A percentile compares a stretch with the other conserved stretches of the same genome.
Conservation (phyloP, 2,888 invertebrate species). For the Sminthurides aquaticus region DNA sequence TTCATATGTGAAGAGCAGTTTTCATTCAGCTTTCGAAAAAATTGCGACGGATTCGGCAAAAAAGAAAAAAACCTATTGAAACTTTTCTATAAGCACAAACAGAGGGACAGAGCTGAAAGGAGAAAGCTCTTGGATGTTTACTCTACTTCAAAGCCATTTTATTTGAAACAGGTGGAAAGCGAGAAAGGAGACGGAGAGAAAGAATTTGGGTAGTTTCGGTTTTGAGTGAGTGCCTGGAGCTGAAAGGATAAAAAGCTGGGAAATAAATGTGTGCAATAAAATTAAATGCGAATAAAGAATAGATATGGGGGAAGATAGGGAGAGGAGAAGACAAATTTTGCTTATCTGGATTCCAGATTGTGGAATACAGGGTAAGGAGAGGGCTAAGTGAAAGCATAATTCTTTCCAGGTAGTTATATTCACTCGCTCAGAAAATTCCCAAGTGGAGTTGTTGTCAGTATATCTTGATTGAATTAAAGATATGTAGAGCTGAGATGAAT, state of each 20-base stretch:
- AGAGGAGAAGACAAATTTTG: neutral
- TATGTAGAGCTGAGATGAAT: neutral
- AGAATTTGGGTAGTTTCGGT: too few species aligned
- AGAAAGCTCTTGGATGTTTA: too few species aligned
- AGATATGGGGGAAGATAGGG: neutral
- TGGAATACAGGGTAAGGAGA: too few species aligned
- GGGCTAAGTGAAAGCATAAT: neutral
- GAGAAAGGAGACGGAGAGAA: too few species aligned
- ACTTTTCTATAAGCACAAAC: too few species aligned
- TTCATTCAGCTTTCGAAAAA: too few species aligned
- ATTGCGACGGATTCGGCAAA: too few species aligned
- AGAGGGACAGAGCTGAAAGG: too few species aligned
- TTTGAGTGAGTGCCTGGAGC: neutral
- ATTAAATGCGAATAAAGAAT: neutral
- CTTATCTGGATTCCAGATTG: neutral
- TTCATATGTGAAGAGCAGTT: too few species aligned
- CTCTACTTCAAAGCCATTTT: too few species aligned
- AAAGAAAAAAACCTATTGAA: too few species aligned
- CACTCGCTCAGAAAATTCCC: neutral
- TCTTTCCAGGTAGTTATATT: neutral
- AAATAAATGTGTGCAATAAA: neutral
- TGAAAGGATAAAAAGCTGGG: neutral
- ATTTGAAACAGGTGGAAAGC: too few species aligned
- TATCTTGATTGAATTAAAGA: neutral
- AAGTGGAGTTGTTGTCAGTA: neutral